Evolutionary conservation across 2,113 vertebrate species (phyloP).

Genomic region (Pangasianodon gigas): DNA sequence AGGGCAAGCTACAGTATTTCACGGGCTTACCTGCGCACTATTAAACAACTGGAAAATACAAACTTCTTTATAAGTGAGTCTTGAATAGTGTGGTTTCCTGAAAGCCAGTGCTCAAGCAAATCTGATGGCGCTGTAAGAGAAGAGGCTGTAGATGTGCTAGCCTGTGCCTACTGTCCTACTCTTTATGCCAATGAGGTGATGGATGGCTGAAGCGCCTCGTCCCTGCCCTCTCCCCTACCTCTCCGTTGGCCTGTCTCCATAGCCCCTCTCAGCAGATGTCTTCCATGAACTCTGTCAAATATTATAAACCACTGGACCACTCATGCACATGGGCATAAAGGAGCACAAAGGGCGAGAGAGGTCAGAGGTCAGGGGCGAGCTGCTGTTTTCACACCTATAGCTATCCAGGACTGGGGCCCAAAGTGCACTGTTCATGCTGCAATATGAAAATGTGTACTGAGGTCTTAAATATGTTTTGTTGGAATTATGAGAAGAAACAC

Average conservation of each 20-base stretch:
- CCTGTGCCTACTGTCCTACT: slow-evolving; percentile 32
- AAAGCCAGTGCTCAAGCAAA: not conserved
- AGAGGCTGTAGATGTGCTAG: slow-evolving; percentile 3
- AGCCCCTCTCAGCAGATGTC: slow-evolving; percentile 80
- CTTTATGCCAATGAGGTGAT: slow-evolving; percentile 67
- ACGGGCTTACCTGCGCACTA: not conserved
- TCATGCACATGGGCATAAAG: slow-evolving; percentile 47
- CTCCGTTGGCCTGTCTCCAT: slow-evolving; percentile 64
- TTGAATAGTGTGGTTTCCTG: not conserved
- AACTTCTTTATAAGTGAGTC: not conserved
- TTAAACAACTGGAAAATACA: not conserved
- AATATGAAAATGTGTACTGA: not conserved
- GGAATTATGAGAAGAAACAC: not conserved
- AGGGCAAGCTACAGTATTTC: slow-evolving; percentile 14
- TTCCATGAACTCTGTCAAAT: slow-evolving; percentile 82
- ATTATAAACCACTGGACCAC: slow-evolving; percentile 78
- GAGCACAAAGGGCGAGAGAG: slow-evolving; percentile 20
- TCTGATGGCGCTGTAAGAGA: not conserved
- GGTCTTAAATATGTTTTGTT: not conserved
- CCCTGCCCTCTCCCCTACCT: slow-evolving; percentile 57
- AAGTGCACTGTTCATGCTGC: not conserved
- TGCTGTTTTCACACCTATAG: slow-evolving; percentile 19
- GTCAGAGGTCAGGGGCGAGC: slow-evolving; percentile 41
- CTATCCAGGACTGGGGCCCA: slow-evolving; percentile 1
- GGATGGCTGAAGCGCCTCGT: slow-evolving; percentile 60